These are phyloP conservation scores for Lasioglossum figueresi DNA, from an alignment of 2,888 invertebrate species.

Conservation along the genomic window DNA sequence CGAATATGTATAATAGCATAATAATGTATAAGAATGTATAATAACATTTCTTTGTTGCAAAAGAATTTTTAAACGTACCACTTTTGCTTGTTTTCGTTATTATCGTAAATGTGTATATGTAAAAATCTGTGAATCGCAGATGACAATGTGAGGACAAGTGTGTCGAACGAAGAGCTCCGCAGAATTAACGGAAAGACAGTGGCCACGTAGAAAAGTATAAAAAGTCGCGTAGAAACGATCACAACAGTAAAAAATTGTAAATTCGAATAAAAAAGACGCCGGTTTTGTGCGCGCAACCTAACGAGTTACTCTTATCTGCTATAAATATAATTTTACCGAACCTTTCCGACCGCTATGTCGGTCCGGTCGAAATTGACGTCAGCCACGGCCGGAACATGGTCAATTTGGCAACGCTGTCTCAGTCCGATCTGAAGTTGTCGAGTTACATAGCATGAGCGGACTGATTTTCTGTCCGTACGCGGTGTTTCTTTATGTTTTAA, in stretches of 20 bases:
- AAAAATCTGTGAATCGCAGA: not conserved
- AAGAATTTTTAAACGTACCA: no score
- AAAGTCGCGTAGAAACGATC: conserved; percentile 9
- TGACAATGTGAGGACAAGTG: not conserved
- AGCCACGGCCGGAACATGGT: no score
- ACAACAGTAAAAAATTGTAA: conserved; percentile 6
- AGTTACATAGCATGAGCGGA: no score
- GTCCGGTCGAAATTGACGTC: not conserved
- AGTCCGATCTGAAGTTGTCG: no score
- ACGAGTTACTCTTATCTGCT: not conserved
- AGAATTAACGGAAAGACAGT: not conserved
- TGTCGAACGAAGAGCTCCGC: not conserved
- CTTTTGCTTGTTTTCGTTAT: not conserved
- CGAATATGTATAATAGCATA: no score
- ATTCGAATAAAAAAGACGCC: not conserved
- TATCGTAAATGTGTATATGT: not conserved
- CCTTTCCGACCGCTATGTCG: not conserved
- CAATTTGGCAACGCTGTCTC: no score
- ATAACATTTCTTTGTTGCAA: no score
- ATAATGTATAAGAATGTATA: no score
- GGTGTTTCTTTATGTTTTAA: no score
- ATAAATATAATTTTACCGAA: not conserved
- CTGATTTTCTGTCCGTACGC: no score
- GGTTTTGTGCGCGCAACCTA: not conserved
- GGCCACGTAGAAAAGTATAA: conserved; percentile 7